Evolutionary conservation across 2,888 invertebrate species (phyloP).

Genomic region (Bhutanitis thaidina): DNA sequence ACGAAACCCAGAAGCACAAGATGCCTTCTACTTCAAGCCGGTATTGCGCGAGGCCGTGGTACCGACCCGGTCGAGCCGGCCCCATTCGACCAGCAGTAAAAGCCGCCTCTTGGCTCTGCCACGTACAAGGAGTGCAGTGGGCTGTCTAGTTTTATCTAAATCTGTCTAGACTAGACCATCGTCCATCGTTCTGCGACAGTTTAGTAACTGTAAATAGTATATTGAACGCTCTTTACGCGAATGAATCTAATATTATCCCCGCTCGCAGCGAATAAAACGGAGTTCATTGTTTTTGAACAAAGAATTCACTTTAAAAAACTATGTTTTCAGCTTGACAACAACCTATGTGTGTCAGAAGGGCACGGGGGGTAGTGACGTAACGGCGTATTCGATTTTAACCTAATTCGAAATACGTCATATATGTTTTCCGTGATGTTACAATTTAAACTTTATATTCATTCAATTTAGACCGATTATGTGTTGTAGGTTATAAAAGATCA

Average conservation of each 20-base stretch:
- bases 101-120: no score
- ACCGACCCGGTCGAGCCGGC: no score
- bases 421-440: conserved; percentile 17
- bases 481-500: conserved; percentile 25
- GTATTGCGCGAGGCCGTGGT: no score
- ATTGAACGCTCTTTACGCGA: no score
- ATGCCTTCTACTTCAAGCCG: no score
- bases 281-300: conserved; percentile 6
- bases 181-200: no score
- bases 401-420: conserved; percentile 34
- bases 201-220: no score
- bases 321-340: conserved; percentile 59
- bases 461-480: not conserved
- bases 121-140: no score
- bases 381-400: conserved; percentile 49
- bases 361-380: conserved; percentile 57
- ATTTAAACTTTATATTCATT: conserved; percentile 29
- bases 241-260: no score
- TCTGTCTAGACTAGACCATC: conserved; percentile 51
- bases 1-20: no score
- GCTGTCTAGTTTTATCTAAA: conserved; percentile 21
- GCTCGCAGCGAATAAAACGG: not conserved
- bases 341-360: conserved; percentile 60
- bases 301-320: conserved; percentile 20
- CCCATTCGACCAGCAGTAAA: no score